These are phyloP conservation scores for Bujurquina vittata DNA, from an alignment of 2,113 vertebrate genomes.

Conservation along the genomic window DNA sequence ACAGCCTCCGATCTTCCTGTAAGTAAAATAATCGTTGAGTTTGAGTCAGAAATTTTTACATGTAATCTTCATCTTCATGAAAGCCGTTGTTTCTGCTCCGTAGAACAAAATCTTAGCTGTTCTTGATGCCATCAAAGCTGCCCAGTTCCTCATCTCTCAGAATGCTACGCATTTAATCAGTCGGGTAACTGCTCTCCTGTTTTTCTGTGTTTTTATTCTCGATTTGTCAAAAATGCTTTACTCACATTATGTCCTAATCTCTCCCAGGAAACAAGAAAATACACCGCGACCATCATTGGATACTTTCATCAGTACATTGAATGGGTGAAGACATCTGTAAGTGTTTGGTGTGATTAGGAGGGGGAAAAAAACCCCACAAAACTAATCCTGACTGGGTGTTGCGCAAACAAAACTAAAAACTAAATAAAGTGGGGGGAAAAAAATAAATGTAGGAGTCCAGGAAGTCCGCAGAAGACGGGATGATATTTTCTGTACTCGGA, in stretches of 20 bases:
- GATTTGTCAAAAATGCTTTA: neutral
- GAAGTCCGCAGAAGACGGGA: too few relatives aligned
- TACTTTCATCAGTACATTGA: constrained; percentile 90
- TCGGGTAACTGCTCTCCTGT: constrained; percentile 73
- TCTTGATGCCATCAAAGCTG: constrained; percentile 81
- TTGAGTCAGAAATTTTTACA: neutral
- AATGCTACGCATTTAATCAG: constrained; percentile 83
- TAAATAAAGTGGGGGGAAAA: too few relatives aligned
- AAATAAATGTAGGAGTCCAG: neutral
- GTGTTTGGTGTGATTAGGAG: constrained; percentile 55
- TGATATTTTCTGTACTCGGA: neutral
- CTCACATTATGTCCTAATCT: neutral
- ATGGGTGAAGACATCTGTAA: constrained; percentile 91
- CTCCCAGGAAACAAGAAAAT: constrained; percentile 87
- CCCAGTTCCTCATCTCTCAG: constrained; percentile 87
- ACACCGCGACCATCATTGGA: constrained; percentile 81
- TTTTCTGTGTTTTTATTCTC: neutral
- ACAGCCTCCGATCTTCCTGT: constrained; percentile 84
- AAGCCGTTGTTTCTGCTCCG: neutral
- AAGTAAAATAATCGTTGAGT: constrained; percentile 51
- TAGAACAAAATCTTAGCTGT: constrained; percentile 84
- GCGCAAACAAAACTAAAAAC: too few relatives aligned
- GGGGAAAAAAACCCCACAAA: neutral
- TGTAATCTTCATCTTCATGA: neutral
- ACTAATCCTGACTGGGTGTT: too few relatives aligned